phyloP scores from a whole-genome alignment of 2,888 invertebrate species.

The Cephus rjabovi region DNA sequence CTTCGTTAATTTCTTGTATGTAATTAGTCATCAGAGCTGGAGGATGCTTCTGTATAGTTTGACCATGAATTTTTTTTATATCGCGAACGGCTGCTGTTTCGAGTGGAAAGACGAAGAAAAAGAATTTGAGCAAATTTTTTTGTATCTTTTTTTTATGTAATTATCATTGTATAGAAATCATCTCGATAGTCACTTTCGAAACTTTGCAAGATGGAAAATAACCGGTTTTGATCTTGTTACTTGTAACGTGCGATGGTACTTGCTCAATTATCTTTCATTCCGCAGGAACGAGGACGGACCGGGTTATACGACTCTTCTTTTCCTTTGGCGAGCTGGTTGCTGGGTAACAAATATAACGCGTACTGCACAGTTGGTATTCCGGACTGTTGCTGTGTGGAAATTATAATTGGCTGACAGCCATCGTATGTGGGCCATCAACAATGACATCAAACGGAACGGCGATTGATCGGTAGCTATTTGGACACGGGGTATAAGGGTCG shows the following conservation, averaged over 20 bases:
- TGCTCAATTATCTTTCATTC: background rate
- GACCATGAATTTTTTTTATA: background rate
- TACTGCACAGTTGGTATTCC: background rate
- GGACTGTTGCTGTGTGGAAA: background rate
- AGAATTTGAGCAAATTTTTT: too few relatives aligned
- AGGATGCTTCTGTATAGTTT: background rate
- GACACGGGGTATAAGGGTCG: background rate
- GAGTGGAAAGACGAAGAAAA: background rate
- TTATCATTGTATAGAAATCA: background rate
- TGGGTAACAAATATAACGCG: background rate
- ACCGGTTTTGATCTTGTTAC: background rate
- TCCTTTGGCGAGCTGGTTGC: background rate
- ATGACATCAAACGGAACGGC: background rate
- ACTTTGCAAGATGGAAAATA: background rate
- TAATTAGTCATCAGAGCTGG: background rate
- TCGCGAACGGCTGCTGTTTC: background rate
- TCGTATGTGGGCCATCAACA: background rate
- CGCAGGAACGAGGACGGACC: background rate
- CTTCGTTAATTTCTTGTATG: background rate
- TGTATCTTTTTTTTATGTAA: fast-evolving
- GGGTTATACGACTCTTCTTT: background rate
- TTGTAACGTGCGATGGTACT: background rate
- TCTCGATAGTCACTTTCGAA: background rate
- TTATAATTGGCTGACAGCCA: background rate
- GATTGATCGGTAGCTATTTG: background rate